These are phyloP conservation scores for Actinostola sp. DNA, from an alignment of 92 coral and sea anemone species.

Conservation along the genomic window DNA sequence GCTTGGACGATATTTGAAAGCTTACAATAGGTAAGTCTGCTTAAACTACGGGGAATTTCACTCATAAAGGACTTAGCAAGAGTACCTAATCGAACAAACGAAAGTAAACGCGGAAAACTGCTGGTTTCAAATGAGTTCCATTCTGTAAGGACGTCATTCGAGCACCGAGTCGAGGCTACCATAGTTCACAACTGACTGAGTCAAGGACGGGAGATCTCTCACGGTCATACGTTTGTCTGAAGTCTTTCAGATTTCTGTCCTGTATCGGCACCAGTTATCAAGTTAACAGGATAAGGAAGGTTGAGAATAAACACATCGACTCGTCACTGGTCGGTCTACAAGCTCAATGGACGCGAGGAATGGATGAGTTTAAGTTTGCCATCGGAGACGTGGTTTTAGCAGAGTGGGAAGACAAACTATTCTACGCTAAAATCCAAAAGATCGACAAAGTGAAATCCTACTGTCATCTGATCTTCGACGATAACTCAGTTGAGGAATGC, in stretches of 20 bases:
- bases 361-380: conserved; percentile 91
- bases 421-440: conserved; percentile 98
- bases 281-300: conserved; percentile 34
- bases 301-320: conserved; percentile 21
- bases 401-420: conserved; percentile 99
- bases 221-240: conserved; percentile 39
- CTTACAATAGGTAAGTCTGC: conserved; percentile 28
- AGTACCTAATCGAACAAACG: conserved; percentile 19
- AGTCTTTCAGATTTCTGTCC: conserved; percentile 25
- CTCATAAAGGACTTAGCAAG: background rate
- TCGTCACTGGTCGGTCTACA: conserved; percentile 26
- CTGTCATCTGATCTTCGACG: conserved; percentile 96
- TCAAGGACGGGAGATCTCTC: conserved; percentile 34
- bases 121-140: conserved; percentile 26
- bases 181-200: conserved; percentile 32
- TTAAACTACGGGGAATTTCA: conserved; percentile 29
- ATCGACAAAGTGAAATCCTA: conserved; percentile 77
- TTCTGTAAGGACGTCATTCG: conserved; percentile 73
- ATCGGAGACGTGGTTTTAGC: conserved; percentile 98
- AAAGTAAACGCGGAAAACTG: conserved; percentile 61
- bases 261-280: conserved; percentile 36
- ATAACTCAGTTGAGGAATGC: conserved; percentile 98
- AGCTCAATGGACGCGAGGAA: conserved; percentile 77
- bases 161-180: conserved; percentile 89
- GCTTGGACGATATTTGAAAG: conserved; percentile 56